A percentile compares a stretch with the other conserved stretches of the same genome.
phyloP scores from a whole-genome alignment of 2,113 vertebrate species.

The Australoheros scitulus region DNA sequence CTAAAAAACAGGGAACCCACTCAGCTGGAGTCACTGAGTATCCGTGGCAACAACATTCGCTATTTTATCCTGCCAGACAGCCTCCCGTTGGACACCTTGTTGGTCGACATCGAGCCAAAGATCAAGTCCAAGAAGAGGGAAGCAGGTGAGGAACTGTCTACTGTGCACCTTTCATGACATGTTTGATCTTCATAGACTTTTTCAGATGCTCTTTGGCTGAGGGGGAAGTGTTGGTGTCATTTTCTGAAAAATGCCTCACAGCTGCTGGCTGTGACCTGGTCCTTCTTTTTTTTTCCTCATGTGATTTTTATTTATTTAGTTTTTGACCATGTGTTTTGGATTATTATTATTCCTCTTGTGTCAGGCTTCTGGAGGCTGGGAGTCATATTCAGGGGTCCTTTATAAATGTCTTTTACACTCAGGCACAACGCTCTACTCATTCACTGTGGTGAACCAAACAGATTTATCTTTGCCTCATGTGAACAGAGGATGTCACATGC shows the following conservation, averaged over 20 bases:
- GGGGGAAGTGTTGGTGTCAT: background rate
- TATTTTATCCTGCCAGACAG: conserved; percentile 99
- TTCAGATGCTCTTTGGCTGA: no score
- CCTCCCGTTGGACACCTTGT: conserved; percentile 94
- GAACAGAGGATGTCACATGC: background rate
- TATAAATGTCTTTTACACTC: background rate
- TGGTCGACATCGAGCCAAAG: conserved; percentile 98
- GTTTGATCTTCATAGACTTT: no score
- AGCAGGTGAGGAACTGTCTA: conserved; percentile 84
- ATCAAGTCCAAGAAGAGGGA: conserved; percentile 99
- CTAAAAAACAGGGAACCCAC: conserved; percentile 97
- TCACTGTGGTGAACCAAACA: background rate
- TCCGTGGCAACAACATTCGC: conserved; percentile 98
- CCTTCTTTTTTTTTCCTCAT: background rate
- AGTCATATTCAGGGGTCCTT: no score
- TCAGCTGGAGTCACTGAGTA: conserved; percentile 95
- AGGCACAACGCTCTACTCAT: background rate
- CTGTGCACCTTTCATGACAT: background rate
- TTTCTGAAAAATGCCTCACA: background rate
- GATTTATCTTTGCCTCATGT: background rate
- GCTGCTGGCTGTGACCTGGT: background rate
- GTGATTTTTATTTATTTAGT: no score
- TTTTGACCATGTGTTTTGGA: no score
- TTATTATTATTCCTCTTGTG: no score
- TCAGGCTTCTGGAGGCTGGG: no score